Evolutionary conservation across 2,797 vertebrate species (phyloP), one percentile per base, ranked within the genome.

Genomic region (Brachymystax lenok): DNA sequence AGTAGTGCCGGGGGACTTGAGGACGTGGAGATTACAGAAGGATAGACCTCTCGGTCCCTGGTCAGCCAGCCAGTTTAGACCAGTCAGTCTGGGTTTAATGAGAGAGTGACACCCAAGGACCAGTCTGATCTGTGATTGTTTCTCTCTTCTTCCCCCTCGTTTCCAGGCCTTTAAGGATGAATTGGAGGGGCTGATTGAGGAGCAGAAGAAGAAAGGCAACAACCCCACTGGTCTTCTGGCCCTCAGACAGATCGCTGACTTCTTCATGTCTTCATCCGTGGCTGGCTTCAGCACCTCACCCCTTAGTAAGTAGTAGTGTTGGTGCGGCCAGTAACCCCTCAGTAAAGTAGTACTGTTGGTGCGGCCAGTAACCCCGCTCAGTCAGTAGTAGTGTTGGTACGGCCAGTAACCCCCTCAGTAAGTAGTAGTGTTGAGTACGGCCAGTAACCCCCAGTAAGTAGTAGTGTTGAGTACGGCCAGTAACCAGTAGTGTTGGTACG

Each of bases 121-220:
- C 28, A 17, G 79, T 83, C 81, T 89, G 85, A 90, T 89, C 87
- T 84, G 81, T 78, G 86, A 91, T 90, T 85, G 71, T 2, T 10
- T 78, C 79, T 81, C 71, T 51, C 61, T 52, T 24, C 24, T 24
- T 13, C 40, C 63, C 63, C 40, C 59, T 21, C 79, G 27, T 76
- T 78, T 73, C 7, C 92, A 99, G 98, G 97, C 97, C 78, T 99
- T 99, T 92, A 97, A 97, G 86, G 97, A 98, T 90, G 97, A 99
- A 90, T 84, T 99, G 93, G 98, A 99, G 90, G 94, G 95, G 75
- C 94, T 99, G 91, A 99, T 99, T 92, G 96, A 97, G 88, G 98
- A 99, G 88, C 97, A 98, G 92, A 96, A 97, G 96, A 94, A 95
- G 85, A 99, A 98, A 86, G 98, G 98, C 56, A 96, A 97, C 91